Evolutionary conservation across 2,888 invertebrate genomes (phyloP).

Genomic region (Chalcis sispes): DNA sequence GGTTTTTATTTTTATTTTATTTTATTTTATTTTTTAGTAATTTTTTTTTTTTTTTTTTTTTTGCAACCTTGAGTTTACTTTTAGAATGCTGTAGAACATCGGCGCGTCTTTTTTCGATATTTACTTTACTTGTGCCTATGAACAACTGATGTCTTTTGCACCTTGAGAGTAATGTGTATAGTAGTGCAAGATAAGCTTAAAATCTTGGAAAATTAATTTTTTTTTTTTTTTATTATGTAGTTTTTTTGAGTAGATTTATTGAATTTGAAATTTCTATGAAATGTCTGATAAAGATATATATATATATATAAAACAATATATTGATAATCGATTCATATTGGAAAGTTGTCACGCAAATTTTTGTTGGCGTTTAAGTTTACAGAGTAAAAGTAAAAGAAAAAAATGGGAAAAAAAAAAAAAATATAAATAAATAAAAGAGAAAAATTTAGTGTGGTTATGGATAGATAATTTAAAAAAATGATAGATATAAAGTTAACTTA

Average conservation of each 20-base stretch:
- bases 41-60: slow-evolving; percentile 34
- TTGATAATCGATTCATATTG: slow-evolving; percentile 12
- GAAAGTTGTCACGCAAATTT: slow-evolving; percentile 37
- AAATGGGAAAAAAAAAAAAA: too few relatives aligned
- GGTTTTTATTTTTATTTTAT: slow-evolving; percentile 27
- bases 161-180: slow-evolving; percentile 40
- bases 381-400: slow-evolving; percentile 22
- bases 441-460: slow-evolving; percentile 40
- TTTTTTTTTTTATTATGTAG: slow-evolving; percentile 39
- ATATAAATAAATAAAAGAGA: too few relatives aligned
- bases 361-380: slow-evolving; percentile 35
- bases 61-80: slow-evolving; percentile 45
- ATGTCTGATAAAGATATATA: slow-evolving; percentile 14
- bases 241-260: slow-evolving; percentile 15
- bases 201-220: slow-evolving; percentile 58
- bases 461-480: slow-evolving; percentile 10
- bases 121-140: slow-evolving; percentile 54
- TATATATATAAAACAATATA: not conserved
- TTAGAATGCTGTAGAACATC: slow-evolving; percentile 48
- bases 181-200: slow-evolving; percentile 52
- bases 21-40: too few relatives aligned
- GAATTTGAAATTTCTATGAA: slow-evolving; percentile 25
- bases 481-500: slow-evolving; percentile 20
- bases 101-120: slow-evolving; percentile 44
- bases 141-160: slow-evolving; percentile 47